Evolutionary conservation across 2,888 invertebrate genomes (phyloP).

Genomic region (Ormyrus pomaceus): DNA sequence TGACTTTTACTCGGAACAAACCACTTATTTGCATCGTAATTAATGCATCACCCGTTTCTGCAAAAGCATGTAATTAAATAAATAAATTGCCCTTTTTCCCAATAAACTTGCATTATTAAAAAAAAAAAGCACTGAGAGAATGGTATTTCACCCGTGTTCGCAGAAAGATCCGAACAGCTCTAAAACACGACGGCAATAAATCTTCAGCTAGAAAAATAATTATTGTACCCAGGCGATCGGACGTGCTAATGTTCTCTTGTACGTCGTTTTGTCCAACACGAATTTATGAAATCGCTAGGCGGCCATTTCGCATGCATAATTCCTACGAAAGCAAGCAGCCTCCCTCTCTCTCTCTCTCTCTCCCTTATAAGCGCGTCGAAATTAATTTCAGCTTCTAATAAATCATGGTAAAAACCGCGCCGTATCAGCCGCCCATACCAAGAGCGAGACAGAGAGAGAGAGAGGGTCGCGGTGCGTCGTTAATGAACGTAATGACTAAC

Average conservation of each 20-base stretch:
- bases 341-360: too few species aligned
- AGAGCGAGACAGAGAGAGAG: not conserved
- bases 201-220: constrained; percentile 29
- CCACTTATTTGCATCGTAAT: too few species aligned
- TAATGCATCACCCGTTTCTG: too few species aligned
- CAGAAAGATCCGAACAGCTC: too few species aligned
- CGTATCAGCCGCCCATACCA: not conserved
- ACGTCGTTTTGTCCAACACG: constrained; percentile 10
- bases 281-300: constrained; percentile 39
- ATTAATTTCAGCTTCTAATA: constrained; percentile 50
- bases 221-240: not conserved
- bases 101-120: too few species aligned
- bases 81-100: too few species aligned
- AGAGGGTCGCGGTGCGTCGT: constrained; percentile 7
- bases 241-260: not conserved
- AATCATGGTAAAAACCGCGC: constrained; percentile 43
- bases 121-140: too few species aligned
- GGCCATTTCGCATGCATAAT: constrained; percentile 40
- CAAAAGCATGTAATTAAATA: too few species aligned
- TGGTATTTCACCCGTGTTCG: too few species aligned
- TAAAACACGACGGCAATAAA: too few species aligned
- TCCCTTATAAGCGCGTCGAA: constrained; percentile 6
- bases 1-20: too few species aligned
- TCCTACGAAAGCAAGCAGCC: constrained; percentile 13
- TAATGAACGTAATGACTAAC: constrained; percentile 50